These are phyloP conservation scores for Bufo gargarizans DNA, from an alignment of 2,113 vertebrate genomes.

Conservation along the genomic window DNA sequence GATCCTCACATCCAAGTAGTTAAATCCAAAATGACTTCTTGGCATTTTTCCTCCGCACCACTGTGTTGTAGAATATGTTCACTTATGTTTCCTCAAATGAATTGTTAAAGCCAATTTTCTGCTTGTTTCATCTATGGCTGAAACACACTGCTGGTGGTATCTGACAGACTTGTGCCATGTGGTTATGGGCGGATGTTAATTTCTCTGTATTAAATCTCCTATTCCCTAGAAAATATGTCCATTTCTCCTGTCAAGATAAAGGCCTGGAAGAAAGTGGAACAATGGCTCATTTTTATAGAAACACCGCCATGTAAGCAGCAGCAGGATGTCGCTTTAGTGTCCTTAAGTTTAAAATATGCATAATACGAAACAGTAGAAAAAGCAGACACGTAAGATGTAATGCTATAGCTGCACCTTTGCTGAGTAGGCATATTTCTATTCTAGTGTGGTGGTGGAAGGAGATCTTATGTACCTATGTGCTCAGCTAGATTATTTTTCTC, in stretches of 20 bases:
- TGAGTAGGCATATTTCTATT: not conserved
- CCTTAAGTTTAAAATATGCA: not conserved
- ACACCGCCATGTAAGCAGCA: constrained; percentile 13
- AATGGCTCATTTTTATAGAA: constrained; percentile 30
- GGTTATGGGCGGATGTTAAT: constrained; percentile 4
- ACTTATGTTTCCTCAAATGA: not conserved
- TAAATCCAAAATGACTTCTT: constrained; percentile 36
- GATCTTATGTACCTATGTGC: not conserved
- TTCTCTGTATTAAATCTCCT: constrained; percentile 16
- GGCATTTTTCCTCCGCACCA: constrained; percentile 37
- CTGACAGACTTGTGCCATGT: fast-evolving
- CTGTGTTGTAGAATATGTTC: constrained; percentile 38
- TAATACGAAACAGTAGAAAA: not conserved
- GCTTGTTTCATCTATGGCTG: constrained; percentile 30
- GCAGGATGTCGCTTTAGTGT: constrained; percentile 27
- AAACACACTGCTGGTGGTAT: constrained; percentile 12
- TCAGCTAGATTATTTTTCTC: not conserved
- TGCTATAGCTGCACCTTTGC: not conserved
- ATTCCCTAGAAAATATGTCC: constrained; percentile 37
- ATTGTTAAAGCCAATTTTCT: not conserved
- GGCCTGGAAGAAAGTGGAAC: constrained; percentile 19
- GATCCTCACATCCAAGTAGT: constrained; percentile 2
- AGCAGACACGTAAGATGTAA: not conserved
- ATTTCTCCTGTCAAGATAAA: constrained; percentile 40
- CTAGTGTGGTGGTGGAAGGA: not conserved